phyloP scores from a whole-genome alignment of 2,888 invertebrate species.

The Chirona hameri region DNA sequence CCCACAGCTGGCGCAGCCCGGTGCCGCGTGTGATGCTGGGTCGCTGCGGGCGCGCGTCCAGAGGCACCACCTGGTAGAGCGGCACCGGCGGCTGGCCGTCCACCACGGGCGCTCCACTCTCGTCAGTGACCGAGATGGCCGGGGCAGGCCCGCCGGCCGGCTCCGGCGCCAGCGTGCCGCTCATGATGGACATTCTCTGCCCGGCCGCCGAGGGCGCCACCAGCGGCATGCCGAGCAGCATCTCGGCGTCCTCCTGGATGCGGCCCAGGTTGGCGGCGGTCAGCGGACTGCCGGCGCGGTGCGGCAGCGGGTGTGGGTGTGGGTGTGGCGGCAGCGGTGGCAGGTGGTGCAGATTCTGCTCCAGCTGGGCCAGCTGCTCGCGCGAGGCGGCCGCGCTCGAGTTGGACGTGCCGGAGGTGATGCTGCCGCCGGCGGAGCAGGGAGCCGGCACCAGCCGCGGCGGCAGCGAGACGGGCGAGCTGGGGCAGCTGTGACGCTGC shows the following conservation, averaged over 20 bases:
- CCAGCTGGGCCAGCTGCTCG: not conserved
- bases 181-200: conserved; percentile 10
- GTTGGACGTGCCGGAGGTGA: not conserved
- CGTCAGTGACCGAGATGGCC: conserved; percentile 4
- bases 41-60: not conserved
- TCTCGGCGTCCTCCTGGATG: conserved; percentile 24
- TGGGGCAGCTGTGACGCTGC: not conserved
- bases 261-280: not conserved
- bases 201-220: not conserved
- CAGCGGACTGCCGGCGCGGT: conserved; percentile 1
- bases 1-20: not conserved
- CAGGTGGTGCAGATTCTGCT: not conserved
- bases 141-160: conserved; percentile 45
- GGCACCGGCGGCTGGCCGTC: not conserved
- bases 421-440: conserved; percentile 12
- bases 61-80: conserved; percentile 22
- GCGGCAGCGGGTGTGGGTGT: not conserved
- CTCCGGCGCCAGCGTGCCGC: conserved; percentile 66
- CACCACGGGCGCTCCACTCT: conserved; percentile 23
- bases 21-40: conserved; percentile 28
- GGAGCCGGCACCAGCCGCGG: not conserved
- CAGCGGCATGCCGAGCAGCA: conserved; percentile 9
- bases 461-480: conserved; percentile 26
- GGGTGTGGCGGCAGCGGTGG: not conserved
- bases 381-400: not conserved